Percentiles rank a stretch among this genome's conserved stretches.
These are phyloP conservation scores for Clitarchus hookeri DNA, from an alignment of 2,888 invertebrate genomes.

Conservation along the genomic window DNA sequence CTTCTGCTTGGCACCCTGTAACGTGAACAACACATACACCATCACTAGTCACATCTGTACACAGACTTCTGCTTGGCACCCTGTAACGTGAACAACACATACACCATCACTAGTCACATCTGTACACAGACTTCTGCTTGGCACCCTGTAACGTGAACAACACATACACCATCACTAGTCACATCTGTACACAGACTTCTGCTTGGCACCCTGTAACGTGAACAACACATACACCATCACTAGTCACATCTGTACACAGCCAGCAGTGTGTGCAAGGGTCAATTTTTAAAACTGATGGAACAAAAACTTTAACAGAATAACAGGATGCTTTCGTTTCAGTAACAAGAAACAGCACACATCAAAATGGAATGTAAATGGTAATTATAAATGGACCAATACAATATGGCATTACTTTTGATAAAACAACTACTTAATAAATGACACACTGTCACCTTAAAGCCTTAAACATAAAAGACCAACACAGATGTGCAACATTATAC, in stretches of 20 bases:
- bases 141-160: constrained; percentile 65
- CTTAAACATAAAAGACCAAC: too few relatives aligned
- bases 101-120: background rate
- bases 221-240: constrained; percentile 4
- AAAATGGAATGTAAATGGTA: too few relatives aligned
- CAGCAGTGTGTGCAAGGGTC: too few relatives aligned
- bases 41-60: background rate
- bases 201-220: constrained; percentile 74
- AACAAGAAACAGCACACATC: too few relatives aligned
- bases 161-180: background rate
- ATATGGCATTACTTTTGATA: too few relatives aligned
- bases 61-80: constrained; percentile 73
- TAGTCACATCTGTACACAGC: background rate
- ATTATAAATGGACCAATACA: too few relatives aligned
- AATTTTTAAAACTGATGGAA: too few relatives aligned
- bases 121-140: constrained; percentile 61
- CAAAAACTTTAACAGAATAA: too few relatives aligned
- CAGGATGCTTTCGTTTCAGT: too few relatives aligned
- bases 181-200: constrained; percentile 50
- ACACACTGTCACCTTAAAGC: too few relatives aligned
- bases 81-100: constrained; percentile 51
- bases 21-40: background rate
- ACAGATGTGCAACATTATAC: too few relatives aligned
- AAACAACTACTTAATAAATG: too few relatives aligned
- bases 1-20: constrained; percentile 77